Evolutionary conservation across 1,140 invertebrate species (phyloP).

Genomic region (Tetraneura akinire): DNA sequence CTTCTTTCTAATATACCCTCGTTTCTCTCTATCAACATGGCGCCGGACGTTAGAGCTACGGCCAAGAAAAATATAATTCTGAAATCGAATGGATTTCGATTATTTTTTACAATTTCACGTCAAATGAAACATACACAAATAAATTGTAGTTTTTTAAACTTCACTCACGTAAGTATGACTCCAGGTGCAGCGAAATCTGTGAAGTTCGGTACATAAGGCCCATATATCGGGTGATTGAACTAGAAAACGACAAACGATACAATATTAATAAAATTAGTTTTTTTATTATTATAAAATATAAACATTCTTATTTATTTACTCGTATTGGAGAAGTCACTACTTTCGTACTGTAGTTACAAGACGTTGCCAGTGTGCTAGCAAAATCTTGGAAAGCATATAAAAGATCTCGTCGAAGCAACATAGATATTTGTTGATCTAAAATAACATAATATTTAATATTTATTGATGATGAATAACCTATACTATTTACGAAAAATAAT

Average conservation of each 20-base stretch:
- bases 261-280: too few relatives aligned
- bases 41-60: constrained; percentile 89
- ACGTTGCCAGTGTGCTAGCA: constrained; percentile 61
- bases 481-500: neutral
- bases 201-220: constrained; percentile 81
- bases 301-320: constrained; percentile 12
- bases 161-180: constrained; percentile 84
- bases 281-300: too few relatives aligned
- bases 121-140: too few relatives aligned
- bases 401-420: constrained; percentile 78
- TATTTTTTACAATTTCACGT: neutral
- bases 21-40: constrained; percentile 85
- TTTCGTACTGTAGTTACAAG: constrained; percentile 53
- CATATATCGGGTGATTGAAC: constrained; percentile 81
- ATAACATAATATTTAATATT: too few relatives aligned
- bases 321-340: constrained; percentile 54
- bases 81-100: constrained; percentile 54
- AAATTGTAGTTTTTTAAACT: too few relatives aligned
- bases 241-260: constrained; percentile 54
- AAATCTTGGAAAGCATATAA: constrained; percentile 79
- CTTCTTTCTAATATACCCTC: constrained; percentile 86
- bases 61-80: constrained; percentile 95
- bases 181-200: constrained; percentile 95
- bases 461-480: too few relatives aligned
- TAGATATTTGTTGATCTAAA: constrained; percentile 85